These are phyloP conservation scores for Hylomyscus alleni DNA, from an alignment of 2,797 vertebrate genomes.

Conservation along the genomic window DNA sequence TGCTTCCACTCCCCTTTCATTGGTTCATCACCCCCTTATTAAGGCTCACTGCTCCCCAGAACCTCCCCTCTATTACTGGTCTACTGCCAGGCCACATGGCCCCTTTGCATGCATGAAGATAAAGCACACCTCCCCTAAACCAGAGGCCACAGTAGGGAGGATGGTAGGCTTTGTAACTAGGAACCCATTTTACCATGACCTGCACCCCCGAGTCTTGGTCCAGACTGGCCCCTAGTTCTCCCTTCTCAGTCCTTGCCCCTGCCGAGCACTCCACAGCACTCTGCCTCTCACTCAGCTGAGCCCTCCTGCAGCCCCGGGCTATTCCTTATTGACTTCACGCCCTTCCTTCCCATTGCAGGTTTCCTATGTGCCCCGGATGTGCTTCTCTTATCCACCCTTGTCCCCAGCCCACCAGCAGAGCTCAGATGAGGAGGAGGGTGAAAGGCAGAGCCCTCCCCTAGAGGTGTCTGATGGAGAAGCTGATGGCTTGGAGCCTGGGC, in stretches of 20 bases:
- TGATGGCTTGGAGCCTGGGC: conserved; percentile 92
- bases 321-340: not conserved
- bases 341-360: conserved; percentile 88
- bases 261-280: too few relatives aligned
- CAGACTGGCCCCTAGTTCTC: not conserved
- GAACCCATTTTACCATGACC: not conserved
- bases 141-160: not conserved
- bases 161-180: not conserved
- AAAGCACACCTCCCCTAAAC: not conserved
- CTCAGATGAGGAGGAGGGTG: conserved; percentile 96
- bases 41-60: not conserved
- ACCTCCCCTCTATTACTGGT: not conserved
- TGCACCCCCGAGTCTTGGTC: not conserved
- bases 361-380: conserved; percentile 91
- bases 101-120: not conserved
- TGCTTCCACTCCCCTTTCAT: too few relatives aligned
- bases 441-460: conserved; percentile 94
- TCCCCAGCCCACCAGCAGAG: conserved; percentile 94
- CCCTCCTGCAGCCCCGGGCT: not conserved
- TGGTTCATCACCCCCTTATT: not conserved
- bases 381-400: conserved; percentile 92
- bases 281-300: not conserved
- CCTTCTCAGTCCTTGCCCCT: too few relatives aligned
- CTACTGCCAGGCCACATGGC: not conserved
- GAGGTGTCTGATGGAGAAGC: conserved; percentile 98